Percentiles rank a stretch among this genome's conserved stretches.
Conservation (phyloP, 2,888 invertebrate species). For the Pycnomerus fuliginosus region DNA sequence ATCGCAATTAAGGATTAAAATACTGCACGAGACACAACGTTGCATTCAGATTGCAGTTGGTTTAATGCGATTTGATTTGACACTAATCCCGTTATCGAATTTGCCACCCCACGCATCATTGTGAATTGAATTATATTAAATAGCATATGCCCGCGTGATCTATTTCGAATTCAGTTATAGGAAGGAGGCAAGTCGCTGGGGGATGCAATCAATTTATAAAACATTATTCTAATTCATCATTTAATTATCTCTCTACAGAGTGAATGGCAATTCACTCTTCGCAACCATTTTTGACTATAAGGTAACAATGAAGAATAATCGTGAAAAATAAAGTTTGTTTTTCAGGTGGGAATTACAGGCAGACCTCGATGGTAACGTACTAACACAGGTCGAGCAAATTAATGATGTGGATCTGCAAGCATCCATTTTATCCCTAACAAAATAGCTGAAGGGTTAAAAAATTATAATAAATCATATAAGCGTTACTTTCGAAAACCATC, state of each 20-base stretch:
- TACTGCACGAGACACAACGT: constrained; percentile 32
- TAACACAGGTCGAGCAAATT: too few relatives aligned
- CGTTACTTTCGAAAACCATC: constrained; percentile 27
- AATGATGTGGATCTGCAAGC: constrained; percentile 30
- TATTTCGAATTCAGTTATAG: constrained; percentile 40
- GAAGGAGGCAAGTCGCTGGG: constrained; percentile 1
- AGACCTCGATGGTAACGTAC: neutral
- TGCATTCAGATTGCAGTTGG: constrained; percentile 50
- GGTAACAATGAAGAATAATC: too few relatives aligned
- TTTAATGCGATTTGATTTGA: constrained; percentile 56
- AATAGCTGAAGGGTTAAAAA: constrained; percentile 45
- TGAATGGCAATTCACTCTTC: too few relatives aligned
- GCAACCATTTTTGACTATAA: too few relatives aligned
- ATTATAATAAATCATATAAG: constrained; percentile 45
- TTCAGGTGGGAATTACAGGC: neutral
- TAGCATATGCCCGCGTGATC: constrained; percentile 52
- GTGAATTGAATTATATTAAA: constrained; percentile 55
- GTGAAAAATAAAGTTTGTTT: too few relatives aligned
- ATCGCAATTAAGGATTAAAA: constrained; percentile 10
- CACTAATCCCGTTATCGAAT: constrained; percentile 57
- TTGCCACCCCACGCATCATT: constrained; percentile 53
- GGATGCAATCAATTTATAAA: constrained; percentile 26
- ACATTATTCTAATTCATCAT: constrained; percentile 4
- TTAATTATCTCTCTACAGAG: too few relatives aligned
- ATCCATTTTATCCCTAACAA: constrained; percentile 39